A percentile compares a stretch with the other conserved stretches of the same genome.
These are phyloP conservation scores for Danionella cerebrum DNA, from an alignment of 2,113 vertebrate species.

Conservation along the genomic window DNA sequence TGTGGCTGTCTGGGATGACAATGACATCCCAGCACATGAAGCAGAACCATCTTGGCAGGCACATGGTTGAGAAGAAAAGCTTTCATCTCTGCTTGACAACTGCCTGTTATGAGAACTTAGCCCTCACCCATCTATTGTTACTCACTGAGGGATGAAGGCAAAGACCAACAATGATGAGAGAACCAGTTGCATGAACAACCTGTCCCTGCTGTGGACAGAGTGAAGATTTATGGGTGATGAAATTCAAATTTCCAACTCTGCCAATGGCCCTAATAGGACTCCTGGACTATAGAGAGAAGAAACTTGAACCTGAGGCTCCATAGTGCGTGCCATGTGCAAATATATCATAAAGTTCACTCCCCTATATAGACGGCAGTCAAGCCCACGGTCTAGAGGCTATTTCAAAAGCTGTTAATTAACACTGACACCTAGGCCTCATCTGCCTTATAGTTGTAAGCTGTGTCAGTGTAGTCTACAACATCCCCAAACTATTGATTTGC, in stretches of 20 bases:
- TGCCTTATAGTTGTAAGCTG: background rate
- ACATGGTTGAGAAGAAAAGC: constrained; percentile 15
- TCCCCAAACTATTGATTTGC: too few relatives aligned
- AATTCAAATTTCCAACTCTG: constrained; percentile 39
- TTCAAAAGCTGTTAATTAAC: constrained; percentile 49
- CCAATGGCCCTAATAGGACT: constrained; percentile 38
- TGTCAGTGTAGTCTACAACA: background rate
- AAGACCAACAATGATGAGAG: constrained; percentile 27
- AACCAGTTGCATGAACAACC: constrained; percentile 33
- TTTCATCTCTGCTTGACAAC: constrained; percentile 28
- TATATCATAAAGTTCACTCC: constrained; percentile 42
- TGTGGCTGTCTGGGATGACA: background rate
- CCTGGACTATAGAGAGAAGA: constrained; percentile 7
- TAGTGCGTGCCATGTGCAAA: constrained; percentile 38
- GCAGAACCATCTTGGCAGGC: constrained; percentile 17
- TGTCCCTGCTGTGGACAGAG: background rate
- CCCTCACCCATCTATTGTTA: background rate
- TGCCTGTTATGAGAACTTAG: constrained; percentile 24
- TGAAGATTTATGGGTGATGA: constrained; percentile 44
- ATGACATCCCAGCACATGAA: constrained; percentile 6
- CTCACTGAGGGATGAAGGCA: constrained; percentile 15
- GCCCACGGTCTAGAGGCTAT: constrained; percentile 31
- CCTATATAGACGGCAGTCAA: constrained; percentile 39
- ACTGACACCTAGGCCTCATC: constrained; percentile 36
- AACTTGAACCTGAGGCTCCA: constrained; percentile 37